Conservation (phyloP, 2,888 invertebrate species). For the Biston betularia region DNA sequence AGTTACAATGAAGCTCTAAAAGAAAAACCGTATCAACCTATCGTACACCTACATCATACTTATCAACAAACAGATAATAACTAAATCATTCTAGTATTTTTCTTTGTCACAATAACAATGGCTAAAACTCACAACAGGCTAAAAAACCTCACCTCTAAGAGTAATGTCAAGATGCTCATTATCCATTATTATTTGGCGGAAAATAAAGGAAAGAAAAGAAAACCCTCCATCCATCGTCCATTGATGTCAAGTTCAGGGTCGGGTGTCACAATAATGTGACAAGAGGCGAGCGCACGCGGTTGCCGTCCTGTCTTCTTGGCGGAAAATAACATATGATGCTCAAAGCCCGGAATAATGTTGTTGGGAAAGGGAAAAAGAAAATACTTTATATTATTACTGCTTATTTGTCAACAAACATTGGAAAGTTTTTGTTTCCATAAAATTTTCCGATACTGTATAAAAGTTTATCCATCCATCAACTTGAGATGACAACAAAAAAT, state of each 20-base stretch:
- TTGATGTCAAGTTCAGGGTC: slow-evolving; percentile 43
- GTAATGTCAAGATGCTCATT: slow-evolving; percentile 9
- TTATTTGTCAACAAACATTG: slow-evolving; percentile 3
- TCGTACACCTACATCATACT: neutral
- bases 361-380: slow-evolving; percentile 7
- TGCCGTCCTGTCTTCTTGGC: slow-evolving; percentile 41
- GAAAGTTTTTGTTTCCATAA: neutral
- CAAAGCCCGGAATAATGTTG: slow-evolving; percentile 12
- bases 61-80: neutral
- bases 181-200: slow-evolving; percentile 19
- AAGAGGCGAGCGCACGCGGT: slow-evolving; percentile 16
- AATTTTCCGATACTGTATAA: neutral
- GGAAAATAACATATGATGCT: slow-evolving; percentile 24
- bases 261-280: slow-evolving; percentile 37
- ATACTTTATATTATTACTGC: slow-evolving; percentile 8
- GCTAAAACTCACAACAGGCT: slow-evolving; percentile 1
- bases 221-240: slow-evolving; percentile 27
- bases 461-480: slow-evolving; percentile 1
- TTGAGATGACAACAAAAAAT: neutral
- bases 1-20: neutral
- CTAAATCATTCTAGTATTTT: neutral
- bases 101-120: neutral
- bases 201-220: slow-evolving; percentile 17
- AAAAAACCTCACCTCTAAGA: slow-evolving; percentile 9
- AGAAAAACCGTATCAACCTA: neutral